Conservation (phyloP, 2,797 vertebrate species). For the Phalanger gymnotis region DNA sequence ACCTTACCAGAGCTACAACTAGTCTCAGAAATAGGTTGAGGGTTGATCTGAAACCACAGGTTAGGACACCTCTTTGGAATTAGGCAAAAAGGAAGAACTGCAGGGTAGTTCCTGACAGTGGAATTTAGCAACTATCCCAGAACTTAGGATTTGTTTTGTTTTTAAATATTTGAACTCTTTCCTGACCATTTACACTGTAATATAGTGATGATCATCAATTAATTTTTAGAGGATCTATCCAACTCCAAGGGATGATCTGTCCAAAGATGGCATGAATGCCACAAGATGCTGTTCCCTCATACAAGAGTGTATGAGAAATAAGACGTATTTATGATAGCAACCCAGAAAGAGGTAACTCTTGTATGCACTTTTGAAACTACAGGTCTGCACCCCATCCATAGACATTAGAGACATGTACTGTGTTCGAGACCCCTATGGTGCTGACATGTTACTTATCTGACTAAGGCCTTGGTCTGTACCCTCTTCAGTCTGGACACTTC, state of each 20-base stretch:
- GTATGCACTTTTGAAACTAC: neutral
- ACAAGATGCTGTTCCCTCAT: neutral
- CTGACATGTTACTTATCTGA: neutral
- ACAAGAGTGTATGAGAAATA: neutral
- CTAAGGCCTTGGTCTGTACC: neutral
- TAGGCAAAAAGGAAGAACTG: neutral
- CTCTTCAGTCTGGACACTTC: neutral
- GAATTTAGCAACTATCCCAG: neutral
- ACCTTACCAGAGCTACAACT: neutral
- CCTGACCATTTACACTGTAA: neutral
- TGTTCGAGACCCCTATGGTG: neutral
- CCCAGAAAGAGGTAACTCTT: neutral
- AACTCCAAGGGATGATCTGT: neutral
- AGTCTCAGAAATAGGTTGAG: neutral
- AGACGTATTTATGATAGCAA: neutral
- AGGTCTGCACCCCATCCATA: neutral
- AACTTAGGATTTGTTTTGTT: neutral
- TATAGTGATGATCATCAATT: neutral
- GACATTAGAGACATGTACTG: neutral
- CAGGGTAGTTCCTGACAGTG: neutral
- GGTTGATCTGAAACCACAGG: neutral
- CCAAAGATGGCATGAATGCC: neutral
- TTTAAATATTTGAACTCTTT: neutral
- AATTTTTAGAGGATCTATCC: neutral
- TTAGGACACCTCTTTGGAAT: neutral